Base-by-base conservation (phyloP, 2,888 invertebrate genomes). In the Coelogynopora nodosa region DNA sequence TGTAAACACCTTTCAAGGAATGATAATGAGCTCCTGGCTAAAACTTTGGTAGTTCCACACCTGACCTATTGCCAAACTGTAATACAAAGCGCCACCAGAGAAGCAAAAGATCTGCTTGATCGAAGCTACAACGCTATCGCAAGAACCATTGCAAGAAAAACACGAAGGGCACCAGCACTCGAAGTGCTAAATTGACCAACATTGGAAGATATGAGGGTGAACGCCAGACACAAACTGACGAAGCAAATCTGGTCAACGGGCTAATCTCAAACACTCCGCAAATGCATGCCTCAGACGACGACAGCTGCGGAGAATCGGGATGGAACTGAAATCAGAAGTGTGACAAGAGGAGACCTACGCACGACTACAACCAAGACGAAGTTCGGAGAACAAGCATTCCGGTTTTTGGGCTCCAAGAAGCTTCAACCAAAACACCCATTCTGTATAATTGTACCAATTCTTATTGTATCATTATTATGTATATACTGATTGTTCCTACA, bases 171-270 rank as follows among this genome's bases (percentile, higher is more conserved):
- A 49, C 49, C 49, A 49, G 49, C 49, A 49, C 49, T n/a, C n/a
- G n/a, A n/a, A n/a, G n/a, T n/a, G n/a, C n/a, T 49, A 49, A 49
- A 49, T 49, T 49, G 49, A 18, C 49, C 5, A 49, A 49, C 49
- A 74, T 74, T 74, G 74, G 74, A 74, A 74, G 74, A 74, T 74
- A 74, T 74, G 74, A 74, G 74, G 74, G 74, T 74, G 74, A 74
- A 74, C 27, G 74, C 74, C 74, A 74, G 74, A 74, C 74, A 74
- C 74, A 74, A 74, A 74, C 74, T 74, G 74, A 74, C 74, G 74
- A 74, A 74, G 74, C 74, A 23, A 74, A 74, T 74, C 74, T 74
- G 74, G 74, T 74, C 74, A 74, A 74, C 74, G 27, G 74, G 74
- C 74, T 74, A 74, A 10, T 26, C 74, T 23, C 74, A 23, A 26